Base-by-base conservation (phyloP, 2,888 invertebrate genomes). In the Rhodophaea formosa region DNA sequence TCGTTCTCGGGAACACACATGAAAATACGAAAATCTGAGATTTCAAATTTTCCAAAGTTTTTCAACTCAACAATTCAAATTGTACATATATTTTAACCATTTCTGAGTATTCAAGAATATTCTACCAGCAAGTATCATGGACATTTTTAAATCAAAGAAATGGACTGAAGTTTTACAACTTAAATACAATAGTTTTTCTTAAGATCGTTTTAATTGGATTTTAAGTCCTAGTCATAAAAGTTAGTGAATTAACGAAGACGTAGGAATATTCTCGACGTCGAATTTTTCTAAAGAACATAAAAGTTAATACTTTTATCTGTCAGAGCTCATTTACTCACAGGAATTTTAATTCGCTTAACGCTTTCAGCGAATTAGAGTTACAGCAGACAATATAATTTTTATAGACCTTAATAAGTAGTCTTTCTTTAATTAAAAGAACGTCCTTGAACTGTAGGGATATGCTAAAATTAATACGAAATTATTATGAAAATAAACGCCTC, bases 261-360 rank as follows among this genome's bases (percentile, higher is more conserved):
- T 59, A 60, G 59, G 56, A 63, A 66, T 63, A 61, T 62, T 61
- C 61, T 59, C 59, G 52, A 59, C 66, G 65, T 65, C 60, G 62
- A 69, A 68, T 69, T 75, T 72, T 72, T 71, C 67, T 73, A 66
- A 69, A 66, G 73, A 72, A 77, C 75, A 75, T 79, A 82, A 83
- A 82, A 82, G 76, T 77, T 82, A 81, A 83, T 81, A 82, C 82
- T 80, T 84, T 82, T 83, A 84, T 86, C 81, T 82, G 76, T 74
- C 76, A 75, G 77, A 77, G 76, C 80, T 82, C 79, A 84, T 84
- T 86, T 82, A 77, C 76, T 80, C 79, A 73, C 70, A 79, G 77
- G 79, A 82, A 84, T 84, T 87, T 86, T 84, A 83, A 86, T 86
- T 85, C 76, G 79, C 77, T 79, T 82, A 78, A 76, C 80, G 78